Percentiles rank a stretch among this genome's conserved stretches.
Evolutionary conservation across 2,113 vertebrate genomes (phyloP).

Genomic region (Chitala chitala): DNA sequence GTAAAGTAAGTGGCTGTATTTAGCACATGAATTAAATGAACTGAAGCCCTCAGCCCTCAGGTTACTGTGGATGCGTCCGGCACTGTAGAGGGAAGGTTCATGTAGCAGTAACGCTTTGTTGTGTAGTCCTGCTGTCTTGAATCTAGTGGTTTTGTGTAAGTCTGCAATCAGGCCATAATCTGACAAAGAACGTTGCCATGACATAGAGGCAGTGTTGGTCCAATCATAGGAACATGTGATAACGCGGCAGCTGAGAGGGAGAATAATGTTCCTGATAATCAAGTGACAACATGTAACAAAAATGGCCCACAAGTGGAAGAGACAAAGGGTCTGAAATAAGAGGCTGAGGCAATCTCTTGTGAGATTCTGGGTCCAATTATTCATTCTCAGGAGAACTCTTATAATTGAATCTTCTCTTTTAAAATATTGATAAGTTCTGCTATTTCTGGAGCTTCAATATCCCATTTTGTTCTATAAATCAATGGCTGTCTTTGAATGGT

Average conservation of each 20-base stretch:
- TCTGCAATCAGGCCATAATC: too few species aligned
- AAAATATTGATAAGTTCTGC: constrained; percentile 47
- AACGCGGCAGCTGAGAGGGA: neutral
- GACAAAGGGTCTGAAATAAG: neutral
- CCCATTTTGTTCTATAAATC: constrained; percentile 29
- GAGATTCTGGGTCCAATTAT: constrained; percentile 26
- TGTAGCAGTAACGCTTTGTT: too few species aligned
- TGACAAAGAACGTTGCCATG: neutral
- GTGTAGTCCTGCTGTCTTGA: too few species aligned
- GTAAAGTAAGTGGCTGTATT: too few species aligned
- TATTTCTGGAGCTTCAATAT: constrained; percentile 38
- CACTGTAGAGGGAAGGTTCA: too few species aligned
- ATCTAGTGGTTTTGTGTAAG: too few species aligned
- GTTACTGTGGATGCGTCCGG: too few species aligned
- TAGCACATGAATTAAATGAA: too few species aligned
- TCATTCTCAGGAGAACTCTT: constrained; percentile 35
- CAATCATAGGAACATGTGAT: neutral
- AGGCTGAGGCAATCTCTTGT: constrained; percentile 5
- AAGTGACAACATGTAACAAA: neutral
- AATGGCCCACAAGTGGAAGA: neutral
- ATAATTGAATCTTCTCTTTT: constrained; percentile 38
- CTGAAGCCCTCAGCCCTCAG: too few species aligned
- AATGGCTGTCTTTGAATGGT: constrained; percentile 27
- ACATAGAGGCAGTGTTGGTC: neutral
- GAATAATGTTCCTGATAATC: neutral